Evolutionary conservation across 2,797 vertebrate species (phyloP).

Genomic region (Distichodus sexfasciatus): DNA sequence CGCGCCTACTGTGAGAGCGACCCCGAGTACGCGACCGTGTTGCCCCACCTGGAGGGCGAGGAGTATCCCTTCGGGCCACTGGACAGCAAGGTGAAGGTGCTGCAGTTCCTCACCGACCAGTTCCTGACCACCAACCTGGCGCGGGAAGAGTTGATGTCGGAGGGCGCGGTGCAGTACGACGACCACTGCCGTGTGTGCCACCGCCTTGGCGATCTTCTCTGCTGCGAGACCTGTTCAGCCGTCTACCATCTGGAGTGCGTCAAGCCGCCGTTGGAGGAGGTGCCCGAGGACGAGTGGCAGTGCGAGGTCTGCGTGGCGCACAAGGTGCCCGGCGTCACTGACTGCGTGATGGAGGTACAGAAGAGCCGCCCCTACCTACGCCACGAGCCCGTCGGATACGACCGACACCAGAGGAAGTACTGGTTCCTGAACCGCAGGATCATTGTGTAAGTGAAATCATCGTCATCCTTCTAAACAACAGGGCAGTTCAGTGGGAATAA

Average conservation of each 20-base stretch:
- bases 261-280: constrained; percentile 89
- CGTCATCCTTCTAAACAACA: too few relatives aligned
- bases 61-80: constrained; percentile 94
- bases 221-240: constrained; percentile 96
- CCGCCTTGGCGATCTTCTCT: constrained; percentile 95
- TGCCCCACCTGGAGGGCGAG: constrained; percentile 87
- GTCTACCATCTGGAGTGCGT: constrained; percentile 98
- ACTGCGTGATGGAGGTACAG: constrained; percentile 94
- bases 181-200: constrained; percentile 98
- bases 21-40: constrained; percentile 88
- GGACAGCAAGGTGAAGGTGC: constrained; percentile 91
- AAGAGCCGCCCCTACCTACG: constrained; percentile 93
- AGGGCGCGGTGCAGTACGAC: constrained; percentile 93
- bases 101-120: constrained; percentile 97
- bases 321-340: constrained; percentile 91
- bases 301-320: constrained; percentile 97
- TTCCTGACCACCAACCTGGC: constrained; percentile 97
- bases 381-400: constrained; percentile 93
- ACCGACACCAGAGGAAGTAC: constrained; percentile 93
- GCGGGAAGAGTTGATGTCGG: constrained; percentile 96
- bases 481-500: too few relatives aligned
- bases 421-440: constrained; percentile 97
- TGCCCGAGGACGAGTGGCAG: constrained; percentile 99
- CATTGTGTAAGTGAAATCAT: constrained; percentile 85
- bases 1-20: constrained; percentile 98